A percentile compares a stretch with the other conserved stretches of the same genome.
phyloP scores from a whole-genome alignment of 2,113 vertebrate species.

The Artemisiospiza belli region DNA sequence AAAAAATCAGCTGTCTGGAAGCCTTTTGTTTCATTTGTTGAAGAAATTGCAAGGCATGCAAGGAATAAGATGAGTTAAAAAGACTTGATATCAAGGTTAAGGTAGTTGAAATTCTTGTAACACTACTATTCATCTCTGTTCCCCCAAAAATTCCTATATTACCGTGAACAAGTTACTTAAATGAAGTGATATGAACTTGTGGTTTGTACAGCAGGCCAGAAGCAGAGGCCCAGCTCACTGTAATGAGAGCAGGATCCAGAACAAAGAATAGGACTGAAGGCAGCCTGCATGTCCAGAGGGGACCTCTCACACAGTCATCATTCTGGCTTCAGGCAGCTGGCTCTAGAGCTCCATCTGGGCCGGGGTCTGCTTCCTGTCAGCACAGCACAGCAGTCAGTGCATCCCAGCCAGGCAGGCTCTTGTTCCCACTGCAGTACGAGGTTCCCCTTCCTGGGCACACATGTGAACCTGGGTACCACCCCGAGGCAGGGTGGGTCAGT shows the following conservation, averaged over 20 bases:
- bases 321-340: neutral
- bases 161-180: neutral
- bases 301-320: accelerated
- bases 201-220: neutral
- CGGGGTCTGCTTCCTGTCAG: neutral
- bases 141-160: neutral
- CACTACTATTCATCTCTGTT: neutral
- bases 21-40: neutral
- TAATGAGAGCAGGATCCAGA: neutral
- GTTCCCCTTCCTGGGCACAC: accelerated
- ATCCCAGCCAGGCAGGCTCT: neutral
- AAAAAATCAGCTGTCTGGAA: neutral
- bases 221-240: neutral
- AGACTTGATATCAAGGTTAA: neutral
- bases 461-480: neutral
- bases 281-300: neutral
- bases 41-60: neutral
- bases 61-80: neutral
- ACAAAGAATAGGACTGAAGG: neutral
- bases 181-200: neutral
- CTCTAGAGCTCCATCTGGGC: accelerated
- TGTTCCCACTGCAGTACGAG: accelerated
- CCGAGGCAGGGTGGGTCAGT: neutral
- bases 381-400: neutral
- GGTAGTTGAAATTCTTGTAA: neutral